Evolutionary conservation across 92 coral and sea anemone genomes (phyloP).

Genomic region (Zoanthus solanderi): DNA sequence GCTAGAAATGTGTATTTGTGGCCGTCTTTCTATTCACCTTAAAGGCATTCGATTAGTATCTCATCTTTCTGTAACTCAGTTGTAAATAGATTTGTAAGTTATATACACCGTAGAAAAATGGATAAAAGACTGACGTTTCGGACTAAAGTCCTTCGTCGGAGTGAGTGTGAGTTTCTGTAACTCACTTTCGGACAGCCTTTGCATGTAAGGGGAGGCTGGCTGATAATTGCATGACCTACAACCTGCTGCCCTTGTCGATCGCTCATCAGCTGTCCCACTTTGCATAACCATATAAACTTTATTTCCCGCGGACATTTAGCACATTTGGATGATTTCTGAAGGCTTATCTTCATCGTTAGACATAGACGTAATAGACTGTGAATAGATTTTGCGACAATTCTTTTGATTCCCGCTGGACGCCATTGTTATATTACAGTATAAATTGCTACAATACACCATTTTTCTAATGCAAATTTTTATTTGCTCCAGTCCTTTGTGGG

Average conservation of each 20-base stretch:
- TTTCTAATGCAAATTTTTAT: too few species aligned
- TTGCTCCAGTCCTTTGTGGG: too few species aligned
- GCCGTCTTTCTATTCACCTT: too few species aligned
- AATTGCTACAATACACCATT: neutral
- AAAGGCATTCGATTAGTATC: too few species aligned
- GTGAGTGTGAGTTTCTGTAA: too few species aligned
- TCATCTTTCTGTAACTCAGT: too few species aligned
- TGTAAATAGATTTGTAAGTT: too few species aligned
- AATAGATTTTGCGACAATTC: neutral
- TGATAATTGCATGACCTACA: neutral
- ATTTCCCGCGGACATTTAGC: neutral
- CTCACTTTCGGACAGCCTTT: neutral
- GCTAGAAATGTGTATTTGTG: too few species aligned
- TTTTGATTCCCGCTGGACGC: neutral
- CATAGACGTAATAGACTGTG: constrained; percentile 18
- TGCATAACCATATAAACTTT: neutral
- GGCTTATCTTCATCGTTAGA: constrained; percentile 22
- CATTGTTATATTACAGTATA: constrained; percentile 2
- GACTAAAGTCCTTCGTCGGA: too few species aligned
- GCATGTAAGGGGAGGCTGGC: neutral
- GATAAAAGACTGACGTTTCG: too few species aligned
- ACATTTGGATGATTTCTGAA: constrained; percentile 20
- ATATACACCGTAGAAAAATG: too few species aligned
- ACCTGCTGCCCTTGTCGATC: constrained; percentile 3
- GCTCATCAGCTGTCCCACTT: constrained; percentile 15